A percentile compares a stretch with the other conserved stretches of the same genome.
phyloP scores from a whole-genome alignment of 1,140 invertebrate genomes.

The Melipona quadrifasciata region DNA sequence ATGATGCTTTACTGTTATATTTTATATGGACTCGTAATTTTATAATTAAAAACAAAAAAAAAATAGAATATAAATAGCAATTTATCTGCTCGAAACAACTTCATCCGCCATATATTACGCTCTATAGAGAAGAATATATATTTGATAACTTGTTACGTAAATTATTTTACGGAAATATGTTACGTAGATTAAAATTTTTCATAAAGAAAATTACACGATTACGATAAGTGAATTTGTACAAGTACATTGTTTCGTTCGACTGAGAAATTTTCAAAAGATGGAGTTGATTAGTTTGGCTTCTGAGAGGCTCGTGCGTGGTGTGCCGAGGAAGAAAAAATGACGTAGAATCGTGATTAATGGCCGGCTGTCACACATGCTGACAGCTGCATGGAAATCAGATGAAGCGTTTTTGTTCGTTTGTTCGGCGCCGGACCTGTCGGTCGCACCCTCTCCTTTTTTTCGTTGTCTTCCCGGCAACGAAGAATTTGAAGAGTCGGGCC shows the following conservation, averaged over 20 bases:
- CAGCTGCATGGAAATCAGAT: constrained; percentile 77
- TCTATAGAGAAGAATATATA: too few relatives aligned
- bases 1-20: not conserved
- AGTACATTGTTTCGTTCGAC: not conserved
- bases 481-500: constrained; percentile 48
- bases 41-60: too few relatives aligned
- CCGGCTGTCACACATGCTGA: constrained; percentile 74
- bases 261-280: not conserved
- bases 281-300: not conserved
- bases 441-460: constrained; percentile 7
- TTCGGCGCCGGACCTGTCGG: constrained; percentile 32
- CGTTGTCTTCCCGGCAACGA: constrained; percentile 34
- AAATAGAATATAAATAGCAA: too few relatives aligned
- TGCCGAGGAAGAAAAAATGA: constrained; percentile 21
- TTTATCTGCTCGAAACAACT: too few relatives aligned
- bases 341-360: constrained; percentile 12
- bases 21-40: too few relatives aligned
- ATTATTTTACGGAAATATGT: too few relatives aligned
- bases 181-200: not conserved
- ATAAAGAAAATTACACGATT: not conserved
- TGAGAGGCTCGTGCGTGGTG: not conserved
- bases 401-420: constrained; percentile 58
- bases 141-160: not conserved
- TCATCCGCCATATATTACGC: not conserved
- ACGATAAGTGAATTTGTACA: not conserved